Evolutionary conservation across 2,113 vertebrate species (phyloP), one percentile per base, ranked within the genome.

Genomic region (Poicephalus gulielmi): DNA sequence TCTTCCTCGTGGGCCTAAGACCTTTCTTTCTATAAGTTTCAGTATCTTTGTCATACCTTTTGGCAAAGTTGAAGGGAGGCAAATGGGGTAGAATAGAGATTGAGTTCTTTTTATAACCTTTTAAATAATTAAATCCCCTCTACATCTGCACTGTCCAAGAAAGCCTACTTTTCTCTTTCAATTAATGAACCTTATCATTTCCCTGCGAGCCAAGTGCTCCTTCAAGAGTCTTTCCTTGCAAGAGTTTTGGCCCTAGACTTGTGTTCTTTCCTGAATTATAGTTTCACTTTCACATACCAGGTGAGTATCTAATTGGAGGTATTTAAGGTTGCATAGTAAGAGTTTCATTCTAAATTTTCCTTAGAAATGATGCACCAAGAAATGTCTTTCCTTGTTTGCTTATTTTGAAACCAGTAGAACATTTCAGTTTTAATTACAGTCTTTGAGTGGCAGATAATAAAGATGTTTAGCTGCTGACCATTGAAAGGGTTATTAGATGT

Each of bases 121-220:
- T 96, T 95, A 93, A 96, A 96, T 97, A 97, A 97, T 96, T 86
- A 93, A 96, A n/a, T 84, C 55, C 82, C 52, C 37, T 68, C 64
- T 91, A 90, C 37, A 85, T 95, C 57, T 89, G 62, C 76, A 63
- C 86, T 90, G 74, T 82, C 91, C 41, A 89, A 92, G 74, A 77
- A 95, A 96, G 83, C 41, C n/a, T 83, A 52, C 60, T 88, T 44
- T n/a, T 77, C 64, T 88, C 31, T 60, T 37, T 83, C 68, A 53
- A 6, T 76, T 96, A 89, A 89, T 69, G 91, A 82, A 82, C 43
- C 49, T 70, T 94, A 76, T 69, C 0, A 62, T 86, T 96, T 92
- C 30, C 70, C 33, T 46, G 2, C 70, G 37, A 92, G 62, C 47
- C 69, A 81, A 85, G 76, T 66, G 86, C 63, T 89, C 55, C 68